Evolutionary conservation across 2,888 invertebrate genomes (phyloP).

Genomic region (Ceraclea dissimilis): DNA sequence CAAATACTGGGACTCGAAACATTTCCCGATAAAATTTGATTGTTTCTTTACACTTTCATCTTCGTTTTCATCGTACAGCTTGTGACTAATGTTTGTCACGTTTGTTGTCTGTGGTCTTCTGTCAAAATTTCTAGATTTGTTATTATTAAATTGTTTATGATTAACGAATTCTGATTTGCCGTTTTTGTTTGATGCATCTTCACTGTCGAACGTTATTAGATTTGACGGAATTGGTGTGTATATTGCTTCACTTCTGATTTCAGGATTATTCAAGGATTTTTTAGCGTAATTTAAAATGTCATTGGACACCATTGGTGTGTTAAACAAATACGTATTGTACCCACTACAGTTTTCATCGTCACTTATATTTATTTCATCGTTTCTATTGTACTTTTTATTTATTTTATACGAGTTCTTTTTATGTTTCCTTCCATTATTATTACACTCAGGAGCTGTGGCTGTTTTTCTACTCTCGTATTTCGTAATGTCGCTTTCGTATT

Average conservation of each 20-base stretch:
- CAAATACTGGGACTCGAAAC: slow-evolving; percentile 37
- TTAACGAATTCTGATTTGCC: slow-evolving; percentile 1
- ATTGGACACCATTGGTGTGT: neutral
- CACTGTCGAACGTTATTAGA: neutral
- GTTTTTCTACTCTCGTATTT: neutral
- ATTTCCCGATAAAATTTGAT: slow-evolving; percentile 13
- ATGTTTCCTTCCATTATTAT: neutral
- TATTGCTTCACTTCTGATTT: neutral
- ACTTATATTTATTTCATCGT: neutral
- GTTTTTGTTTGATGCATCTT: neutral
- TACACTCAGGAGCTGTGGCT: neutral
- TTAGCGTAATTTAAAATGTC: slow-evolving; percentile 19
- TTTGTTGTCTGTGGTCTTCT: neutral
- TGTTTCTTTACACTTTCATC: slow-evolving; percentile 2
- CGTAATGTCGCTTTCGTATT: neutral
- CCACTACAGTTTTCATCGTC: neutral
- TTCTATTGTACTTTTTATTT: neutral
- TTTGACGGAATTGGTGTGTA: neutral
- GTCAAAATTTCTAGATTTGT: neutral
- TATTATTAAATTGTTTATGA: neutral
- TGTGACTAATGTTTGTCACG: neutral
- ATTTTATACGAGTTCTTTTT: neutral
- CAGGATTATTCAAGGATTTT: slow-evolving; percentile 3
- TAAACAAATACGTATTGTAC: neutral
- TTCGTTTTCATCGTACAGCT: neutral